Base-by-base conservation (phyloP, 2,113 vertebrate genomes). In the Paedocypris sp. region DNA sequence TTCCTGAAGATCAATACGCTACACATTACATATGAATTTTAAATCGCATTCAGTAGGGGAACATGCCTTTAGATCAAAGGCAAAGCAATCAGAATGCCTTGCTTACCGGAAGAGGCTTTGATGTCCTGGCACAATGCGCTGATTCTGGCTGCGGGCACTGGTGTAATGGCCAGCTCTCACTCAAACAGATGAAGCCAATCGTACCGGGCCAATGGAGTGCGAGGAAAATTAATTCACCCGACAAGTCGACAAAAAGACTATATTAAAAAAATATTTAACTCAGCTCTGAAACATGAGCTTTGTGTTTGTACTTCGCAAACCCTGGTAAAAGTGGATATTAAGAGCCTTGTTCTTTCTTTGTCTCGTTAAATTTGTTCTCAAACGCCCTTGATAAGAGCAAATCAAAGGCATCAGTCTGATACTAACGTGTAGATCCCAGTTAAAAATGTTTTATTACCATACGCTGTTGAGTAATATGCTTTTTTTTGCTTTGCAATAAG, bases 21-120 rank as follows among this genome's bases (percentile, higher is more conserved):
- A 70, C 58, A 60, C 73, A 63, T 73, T 73, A 67, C 66, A 75
- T 76, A 73, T 66, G 62, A 74, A 80, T 82, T 80, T 79, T 25
- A 80, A 77, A 80, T 77, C 64, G 70, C 62, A 60, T 76, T 77
- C 72, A 74, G 64, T 73, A 59, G n/a, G 59, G 8, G 47, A 73
- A 69, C 60, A 54, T 59, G 68, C 67, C 64, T 78, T 63, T 72
- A 85, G 78, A 86, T 87, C 84, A 87, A 87, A 87, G 80, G 78
- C 73, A 76, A 76, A 64, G 64, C 73, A 83, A 80, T 80, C 74
- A 82, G 70, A 77, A 49, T 62, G 64, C 69, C 73, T 76, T 48
- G 64, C 78, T 82, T 69, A 71, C 73, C 77, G 79, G 67, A 75
- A 70, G 67, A 43, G 26, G 74, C 84, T 86, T 87, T 86, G 84